Conservation (phyloP, 2,113 vertebrate species). For the Ptychochromis oligacanthus region DNA sequence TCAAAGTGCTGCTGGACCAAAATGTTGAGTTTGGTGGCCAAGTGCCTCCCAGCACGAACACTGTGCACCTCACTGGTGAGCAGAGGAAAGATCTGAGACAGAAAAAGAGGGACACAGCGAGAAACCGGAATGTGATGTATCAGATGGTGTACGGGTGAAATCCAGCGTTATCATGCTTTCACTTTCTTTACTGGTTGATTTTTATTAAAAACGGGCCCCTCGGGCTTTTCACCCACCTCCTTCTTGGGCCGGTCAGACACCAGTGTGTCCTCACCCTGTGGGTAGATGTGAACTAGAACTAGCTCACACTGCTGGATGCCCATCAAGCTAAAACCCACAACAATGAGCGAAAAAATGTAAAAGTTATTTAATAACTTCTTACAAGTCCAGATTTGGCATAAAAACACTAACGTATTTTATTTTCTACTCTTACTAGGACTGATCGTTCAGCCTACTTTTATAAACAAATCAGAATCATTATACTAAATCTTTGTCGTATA, state of each 20-base stretch:
- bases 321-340: slow-evolving; percentile 87
- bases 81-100: slow-evolving; percentile 64
- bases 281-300: slow-evolving; percentile 94
- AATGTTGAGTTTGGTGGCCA: slow-evolving; percentile 94
- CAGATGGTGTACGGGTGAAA: neutral
- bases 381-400: too few relatives aligned
- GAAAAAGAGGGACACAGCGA: neutral
- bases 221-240: slow-evolving; percentile 81
- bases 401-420: too few relatives aligned
- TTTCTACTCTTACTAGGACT: too few relatives aligned
- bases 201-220: fast-evolving
- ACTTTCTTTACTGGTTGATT: neutral
- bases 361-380: too few relatives aligned
- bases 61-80: slow-evolving; percentile 94
- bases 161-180: fast-evolving
- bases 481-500: neutral
- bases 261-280: slow-evolving; percentile 94
- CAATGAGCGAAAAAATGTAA: neutral
- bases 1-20: slow-evolving; percentile 99
- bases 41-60: slow-evolving; percentile 93
- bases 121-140: neutral
- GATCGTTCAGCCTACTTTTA: neutral
- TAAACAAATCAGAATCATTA: neutral
- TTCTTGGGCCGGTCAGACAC: slow-evolving; percentile 96
- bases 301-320: slow-evolving; percentile 98